A percentile compares a stretch with the other conserved stretches of the same genome.
These are phyloP conservation scores for Acropternis orthonyx DNA, from an alignment of 2,797 vertebrate genomes.

Conservation along the genomic window DNA sequence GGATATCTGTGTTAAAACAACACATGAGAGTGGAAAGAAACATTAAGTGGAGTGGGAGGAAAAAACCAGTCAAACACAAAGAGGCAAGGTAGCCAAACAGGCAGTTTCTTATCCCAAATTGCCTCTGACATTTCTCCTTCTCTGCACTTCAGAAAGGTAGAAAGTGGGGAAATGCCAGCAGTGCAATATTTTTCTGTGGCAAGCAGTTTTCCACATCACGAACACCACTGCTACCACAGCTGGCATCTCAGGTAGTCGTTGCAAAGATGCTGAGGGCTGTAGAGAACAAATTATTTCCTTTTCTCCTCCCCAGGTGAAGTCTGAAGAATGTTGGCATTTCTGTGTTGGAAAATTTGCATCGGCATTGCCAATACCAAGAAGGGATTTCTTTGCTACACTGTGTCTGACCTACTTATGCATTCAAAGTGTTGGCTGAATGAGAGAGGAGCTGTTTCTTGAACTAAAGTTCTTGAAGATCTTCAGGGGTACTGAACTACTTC, in stretches of 20 bases:
- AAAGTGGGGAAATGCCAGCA: neutral
- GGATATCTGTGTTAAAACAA: neutral
- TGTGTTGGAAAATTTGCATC: conserved; percentile 32
- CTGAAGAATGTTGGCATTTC: conserved; percentile 17
- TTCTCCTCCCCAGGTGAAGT: neutral
- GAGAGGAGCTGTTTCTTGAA: neutral
- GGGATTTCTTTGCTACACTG: neutral
- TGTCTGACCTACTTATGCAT: neutral
- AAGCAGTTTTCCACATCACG: conserved; percentile 7
- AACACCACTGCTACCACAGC: neutral
- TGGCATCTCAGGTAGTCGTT: neutral
- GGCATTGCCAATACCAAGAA: neutral
- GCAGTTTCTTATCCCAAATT: neutral
- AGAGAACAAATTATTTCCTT: neutral
- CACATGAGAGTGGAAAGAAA: neutral
- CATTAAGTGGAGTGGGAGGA: neutral
- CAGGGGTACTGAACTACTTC: neutral
- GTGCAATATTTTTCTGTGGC: neutral
- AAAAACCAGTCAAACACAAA: neutral
- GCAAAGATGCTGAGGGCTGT: neutral
- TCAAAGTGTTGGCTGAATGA: neutral
- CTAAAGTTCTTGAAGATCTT: neutral
- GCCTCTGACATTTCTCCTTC: neutral
- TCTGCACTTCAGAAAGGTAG: neutral
- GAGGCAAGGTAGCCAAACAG: neutral